Percentiles rank a stretch among this genome's conserved stretches.
Evolutionary conservation across 37 sponge, comb jelly and placozoan genomes (phyloP).

Genomic region (Oscarella lobularis): DNA sequence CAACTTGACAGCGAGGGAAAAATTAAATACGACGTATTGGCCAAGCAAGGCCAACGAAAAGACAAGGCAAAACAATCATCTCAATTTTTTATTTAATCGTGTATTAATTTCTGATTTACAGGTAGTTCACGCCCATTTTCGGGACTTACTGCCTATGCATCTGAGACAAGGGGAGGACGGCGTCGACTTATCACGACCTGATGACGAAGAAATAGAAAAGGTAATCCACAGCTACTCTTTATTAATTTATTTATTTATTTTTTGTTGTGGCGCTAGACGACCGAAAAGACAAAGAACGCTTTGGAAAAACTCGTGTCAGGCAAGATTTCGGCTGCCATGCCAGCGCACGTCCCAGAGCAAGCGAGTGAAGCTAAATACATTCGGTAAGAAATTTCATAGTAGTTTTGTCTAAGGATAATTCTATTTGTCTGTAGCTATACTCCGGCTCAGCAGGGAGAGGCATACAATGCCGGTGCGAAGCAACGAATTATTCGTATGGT

Average conservation of each 20-base stretch:
- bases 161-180: conserved; percentile 21
- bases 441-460: too few relatives aligned
- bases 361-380: conserved; percentile 84
- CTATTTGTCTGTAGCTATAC: too few relatives aligned
- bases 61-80: conserved; percentile 45
- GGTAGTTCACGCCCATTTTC: conserved; percentile 65
- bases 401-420: too few relatives aligned
- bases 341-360: conserved; percentile 77
- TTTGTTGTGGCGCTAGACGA: too few relatives aligned
- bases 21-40: conserved; percentile 78
- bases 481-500: too few relatives aligned
- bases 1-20: conserved; percentile 86
- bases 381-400: too few relatives aligned
- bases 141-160: conserved; percentile 44
- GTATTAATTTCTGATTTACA: too few relatives aligned
- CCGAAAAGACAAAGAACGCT: conserved; percentile 86
- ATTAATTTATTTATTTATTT: too few relatives aligned
- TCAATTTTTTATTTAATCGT: too few relatives aligned
- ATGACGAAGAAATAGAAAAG: conserved; percentile 94
- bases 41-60: conserved; percentile 82
- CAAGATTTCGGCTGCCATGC: conserved; percentile 91
- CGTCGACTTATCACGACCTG: conserved; percentile 63
- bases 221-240: too few relatives aligned
- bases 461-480: too few relatives aligned
- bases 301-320: conserved; percentile 81